A percentile compares a stretch with the other conserved stretches of the same genome.
Conservation (phyloP, 1,140 invertebrate species). For the Hylaeus volcanicus region DNA sequence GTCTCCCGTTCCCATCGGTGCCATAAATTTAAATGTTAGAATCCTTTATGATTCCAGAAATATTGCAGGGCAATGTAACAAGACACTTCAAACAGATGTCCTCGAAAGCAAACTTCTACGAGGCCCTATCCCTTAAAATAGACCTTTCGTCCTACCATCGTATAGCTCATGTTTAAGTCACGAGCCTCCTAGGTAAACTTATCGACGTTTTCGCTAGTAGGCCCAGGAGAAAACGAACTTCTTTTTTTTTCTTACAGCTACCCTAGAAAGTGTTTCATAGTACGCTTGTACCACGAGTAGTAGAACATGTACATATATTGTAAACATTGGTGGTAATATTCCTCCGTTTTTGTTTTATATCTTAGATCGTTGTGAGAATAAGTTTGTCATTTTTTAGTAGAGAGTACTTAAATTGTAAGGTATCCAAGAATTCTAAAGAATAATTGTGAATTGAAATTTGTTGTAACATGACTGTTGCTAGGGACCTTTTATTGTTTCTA, state of each 20-base stretch:
- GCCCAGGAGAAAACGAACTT: background rate
- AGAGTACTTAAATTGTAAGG: too few species aligned
- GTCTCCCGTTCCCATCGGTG: background rate
- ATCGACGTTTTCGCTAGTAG: background rate
- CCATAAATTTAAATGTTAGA: background rate
- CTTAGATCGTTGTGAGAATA: too few species aligned
- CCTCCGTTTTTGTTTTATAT: too few species aligned
- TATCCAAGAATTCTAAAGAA: too few species aligned
- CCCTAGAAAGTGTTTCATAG: too few species aligned
- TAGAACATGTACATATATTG: too few species aligned
- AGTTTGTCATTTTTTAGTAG: too few species aligned
- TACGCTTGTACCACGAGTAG: too few species aligned
- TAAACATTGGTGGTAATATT: too few species aligned
- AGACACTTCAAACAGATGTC: background rate
- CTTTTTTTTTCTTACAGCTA: background rate
- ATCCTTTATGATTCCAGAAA: constrained; percentile 4
- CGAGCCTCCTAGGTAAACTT: background rate
- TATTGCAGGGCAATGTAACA: background rate
- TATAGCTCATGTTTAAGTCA: background rate
- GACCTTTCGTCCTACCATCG: background rate
- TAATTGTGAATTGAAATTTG: too few species aligned
- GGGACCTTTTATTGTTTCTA: too few species aligned
- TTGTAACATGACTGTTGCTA: too few species aligned
- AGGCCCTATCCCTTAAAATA: background rate
- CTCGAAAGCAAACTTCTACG: background rate